phyloP scores from a whole-genome alignment of 2,113 vertebrate genomes.

The Aramus guarauna region DNA sequence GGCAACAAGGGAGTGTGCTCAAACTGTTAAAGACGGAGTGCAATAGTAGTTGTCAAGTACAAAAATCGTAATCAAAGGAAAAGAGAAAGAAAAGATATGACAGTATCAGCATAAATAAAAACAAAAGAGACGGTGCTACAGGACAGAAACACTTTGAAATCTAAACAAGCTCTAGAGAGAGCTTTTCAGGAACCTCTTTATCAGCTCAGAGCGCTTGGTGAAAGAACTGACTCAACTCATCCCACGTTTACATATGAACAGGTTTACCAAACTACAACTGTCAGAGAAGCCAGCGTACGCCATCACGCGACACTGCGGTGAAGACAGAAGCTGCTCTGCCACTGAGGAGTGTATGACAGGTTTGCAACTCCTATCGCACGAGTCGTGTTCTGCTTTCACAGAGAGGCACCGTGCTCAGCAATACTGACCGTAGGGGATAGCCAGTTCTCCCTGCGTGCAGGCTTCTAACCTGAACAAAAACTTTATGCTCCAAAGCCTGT shows the following conservation, averaged over 20 bases:
- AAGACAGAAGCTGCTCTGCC: background rate
- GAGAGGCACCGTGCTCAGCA: background rate
- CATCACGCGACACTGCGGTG: background rate
- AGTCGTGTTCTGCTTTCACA: background rate
- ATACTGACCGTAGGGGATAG: fast-evolving
- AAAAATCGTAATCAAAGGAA: background rate
- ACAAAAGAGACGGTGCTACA: background rate
- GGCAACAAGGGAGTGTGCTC: background rate
- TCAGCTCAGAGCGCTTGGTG: background rate
- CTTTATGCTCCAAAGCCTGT: background rate
- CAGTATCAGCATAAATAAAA: conserved; percentile 29
- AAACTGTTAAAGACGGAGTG: background rate
- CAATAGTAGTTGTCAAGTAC: background rate
- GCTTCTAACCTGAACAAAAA: background rate
- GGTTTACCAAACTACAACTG: background rate
- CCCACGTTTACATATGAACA: background rate
- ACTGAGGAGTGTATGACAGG: fast-evolving
- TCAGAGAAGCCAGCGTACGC: background rate
- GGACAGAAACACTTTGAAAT: conserved; percentile 33
- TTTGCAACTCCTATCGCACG: background rate
- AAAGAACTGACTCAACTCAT: background rate
- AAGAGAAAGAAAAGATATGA: background rate
- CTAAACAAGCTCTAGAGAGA: background rate
- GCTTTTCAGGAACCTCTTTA: background rate
- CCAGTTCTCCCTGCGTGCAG: background rate